Evolutionary conservation across 2,113 vertebrate genomes (phyloP).

Genomic region (Apeltes quadracus): DNA sequence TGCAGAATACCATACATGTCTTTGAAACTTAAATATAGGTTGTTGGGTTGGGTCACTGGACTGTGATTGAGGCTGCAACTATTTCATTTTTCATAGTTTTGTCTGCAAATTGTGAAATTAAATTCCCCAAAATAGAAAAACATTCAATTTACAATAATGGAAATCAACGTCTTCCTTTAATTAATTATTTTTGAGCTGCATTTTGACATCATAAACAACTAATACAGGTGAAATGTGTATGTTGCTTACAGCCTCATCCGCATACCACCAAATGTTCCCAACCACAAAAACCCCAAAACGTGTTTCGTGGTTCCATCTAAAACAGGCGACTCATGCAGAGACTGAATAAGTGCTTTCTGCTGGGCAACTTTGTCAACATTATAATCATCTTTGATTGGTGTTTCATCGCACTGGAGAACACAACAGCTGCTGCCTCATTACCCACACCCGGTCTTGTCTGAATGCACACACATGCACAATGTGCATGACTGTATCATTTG

Average conservation of each 20-base stretch:
- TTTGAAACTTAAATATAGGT: neutral
- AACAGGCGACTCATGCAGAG: slow-evolving; percentile 59
- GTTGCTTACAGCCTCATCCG: neutral
- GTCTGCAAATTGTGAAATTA: neutral
- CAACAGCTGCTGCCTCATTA: slow-evolving; percentile 76
- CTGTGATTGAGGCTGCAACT: neutral
- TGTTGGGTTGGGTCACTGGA: neutral
- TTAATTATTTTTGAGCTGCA: neutral
- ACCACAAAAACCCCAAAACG: slow-evolving; percentile 14
- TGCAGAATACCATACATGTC: neutral
- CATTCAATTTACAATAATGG: neutral
- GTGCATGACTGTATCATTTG: slow-evolving; percentile 35
- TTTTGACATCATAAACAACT: slow-evolving; percentile 23
- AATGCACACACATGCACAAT: slow-evolving; percentile 18
- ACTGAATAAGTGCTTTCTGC: slow-evolving; percentile 64
- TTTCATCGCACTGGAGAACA: slow-evolving; percentile 56
- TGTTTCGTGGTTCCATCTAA: slow-evolving; percentile 39
- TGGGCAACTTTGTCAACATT: slow-evolving; percentile 74
- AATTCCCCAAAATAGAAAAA: neutral
- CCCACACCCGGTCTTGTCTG: slow-evolving; percentile 43
- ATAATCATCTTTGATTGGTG: slow-evolving; percentile 79
- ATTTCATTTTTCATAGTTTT: neutral
- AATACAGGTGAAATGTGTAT: neutral
- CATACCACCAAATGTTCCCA: slow-evolving; percentile 7
- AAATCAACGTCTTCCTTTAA: neutral